Conservation (phyloP, 2,797 vertebrate genomes). For the Hyperoplus lanceolatus region DNA sequence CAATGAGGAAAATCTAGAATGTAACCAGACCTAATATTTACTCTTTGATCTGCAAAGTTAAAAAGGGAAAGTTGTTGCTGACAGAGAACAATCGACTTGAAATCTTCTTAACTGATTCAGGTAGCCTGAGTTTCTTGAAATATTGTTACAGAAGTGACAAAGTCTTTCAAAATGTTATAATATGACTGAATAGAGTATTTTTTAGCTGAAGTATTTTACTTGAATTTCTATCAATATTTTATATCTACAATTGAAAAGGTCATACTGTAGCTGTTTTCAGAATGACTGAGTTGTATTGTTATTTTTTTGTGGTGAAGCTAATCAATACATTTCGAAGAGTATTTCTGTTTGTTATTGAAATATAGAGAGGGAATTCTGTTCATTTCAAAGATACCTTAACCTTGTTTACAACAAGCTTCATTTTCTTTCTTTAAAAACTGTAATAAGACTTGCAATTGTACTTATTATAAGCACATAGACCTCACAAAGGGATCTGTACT, state of each 20-base stretch:
- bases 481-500: not conserved
- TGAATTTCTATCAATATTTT: slow-evolving; percentile 32
- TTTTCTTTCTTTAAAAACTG: not conserved
- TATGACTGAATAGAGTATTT: slow-evolving; percentile 8
- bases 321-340: not conserved
- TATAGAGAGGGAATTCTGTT: not conserved
- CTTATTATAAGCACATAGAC: slow-evolving; percentile 1
- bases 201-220: slow-evolving; percentile 34
- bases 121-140: slow-evolving; percentile 64
- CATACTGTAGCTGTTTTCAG: not conserved
- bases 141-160: slow-evolving; percentile 8
- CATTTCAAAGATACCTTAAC: slow-evolving; percentile 1
- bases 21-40: not conserved
- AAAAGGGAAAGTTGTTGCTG: not conserved
- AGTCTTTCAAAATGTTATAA: slow-evolving; percentile 6
- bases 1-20: not conserved
- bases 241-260: not conserved
- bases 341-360: not conserved
- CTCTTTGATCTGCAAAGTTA: not conserved
- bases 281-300: not conserved
- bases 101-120: slow-evolving; percentile 36
- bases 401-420: slow-evolving; percentile 1
- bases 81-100: slow-evolving; percentile 32
- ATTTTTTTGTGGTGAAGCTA: not conserved
- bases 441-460: not conserved